A percentile compares a stretch with the other conserved stretches of the same genome.
These are phyloP conservation scores for Dynastes maya DNA, from an alignment of 2,888 invertebrate genomes.

Conservation along the genomic window DNA sequence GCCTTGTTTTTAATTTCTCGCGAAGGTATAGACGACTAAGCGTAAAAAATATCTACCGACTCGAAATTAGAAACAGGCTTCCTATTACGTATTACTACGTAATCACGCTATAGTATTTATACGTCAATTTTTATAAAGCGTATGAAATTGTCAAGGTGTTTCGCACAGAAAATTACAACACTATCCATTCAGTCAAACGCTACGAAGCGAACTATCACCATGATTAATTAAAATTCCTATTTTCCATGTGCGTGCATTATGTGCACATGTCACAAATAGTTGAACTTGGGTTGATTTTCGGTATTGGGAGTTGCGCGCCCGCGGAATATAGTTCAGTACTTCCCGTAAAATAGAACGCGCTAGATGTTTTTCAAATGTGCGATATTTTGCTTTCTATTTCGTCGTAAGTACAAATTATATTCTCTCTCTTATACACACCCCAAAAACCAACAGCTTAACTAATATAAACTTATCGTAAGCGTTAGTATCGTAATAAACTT, in stretches of 20 bases:
- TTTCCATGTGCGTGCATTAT: slow-evolving; percentile 7
- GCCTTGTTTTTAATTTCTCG: too few relatives aligned
- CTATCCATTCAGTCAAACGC: neutral
- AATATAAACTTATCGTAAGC: slow-evolving; percentile 2
- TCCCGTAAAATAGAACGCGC: slow-evolving; percentile 43
- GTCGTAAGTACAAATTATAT: slow-evolving; percentile 31
- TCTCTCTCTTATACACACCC: neutral
- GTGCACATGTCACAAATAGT: slow-evolving; percentile 35
- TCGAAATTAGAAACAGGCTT: too few relatives aligned
- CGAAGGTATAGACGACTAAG: too few relatives aligned
- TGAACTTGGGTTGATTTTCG: slow-evolving; percentile 27
- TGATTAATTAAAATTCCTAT: slow-evolving; percentile 4
- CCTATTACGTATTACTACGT: too few relatives aligned
- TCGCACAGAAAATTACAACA: neutral
- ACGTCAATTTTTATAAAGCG: too few relatives aligned
- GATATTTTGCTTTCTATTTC: slow-evolving; percentile 29
- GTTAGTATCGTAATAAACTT: slow-evolving; percentile 1
- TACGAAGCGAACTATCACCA: neutral
- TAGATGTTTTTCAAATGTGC: slow-evolving; percentile 41
- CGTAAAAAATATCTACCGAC: too few relatives aligned
- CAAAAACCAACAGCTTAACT: neutral
- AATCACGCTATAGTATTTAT: too few relatives aligned
- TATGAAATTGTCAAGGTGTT: too few relatives aligned
- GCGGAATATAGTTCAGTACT: slow-evolving; percentile 42
- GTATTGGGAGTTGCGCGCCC: slow-evolving; percentile 35